These are phyloP conservation scores for Saccostrea glomerata DNA, from an alignment of 1,140 invertebrate species.

Conservation along the genomic window DNA sequence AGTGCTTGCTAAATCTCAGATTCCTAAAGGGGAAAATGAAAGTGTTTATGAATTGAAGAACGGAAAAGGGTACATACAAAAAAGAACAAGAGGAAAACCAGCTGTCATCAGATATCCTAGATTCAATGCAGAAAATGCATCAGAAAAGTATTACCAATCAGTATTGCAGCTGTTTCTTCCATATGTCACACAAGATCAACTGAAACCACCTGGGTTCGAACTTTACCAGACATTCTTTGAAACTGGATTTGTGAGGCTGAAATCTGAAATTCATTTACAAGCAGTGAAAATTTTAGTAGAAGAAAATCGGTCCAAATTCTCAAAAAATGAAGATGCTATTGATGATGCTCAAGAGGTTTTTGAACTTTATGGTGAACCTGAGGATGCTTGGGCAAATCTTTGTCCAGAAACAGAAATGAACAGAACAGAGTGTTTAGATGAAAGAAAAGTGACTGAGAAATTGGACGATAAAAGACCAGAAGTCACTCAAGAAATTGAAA, in stretches of 20 bases:
- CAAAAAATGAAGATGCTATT: not conserved
- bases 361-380: no score
- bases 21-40: no score
- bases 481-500: not conserved
- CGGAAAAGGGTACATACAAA: no score
- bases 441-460: no score
- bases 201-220: conserved; percentile 39
- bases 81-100: no score
- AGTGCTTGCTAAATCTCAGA: no score
- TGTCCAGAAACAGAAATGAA: not conserved
- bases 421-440: not conserved
- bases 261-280: not conserved
- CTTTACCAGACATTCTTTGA: not conserved
- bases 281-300: conserved; percentile 30
- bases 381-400: no score
- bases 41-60: no score
- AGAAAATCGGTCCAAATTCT: not conserved
- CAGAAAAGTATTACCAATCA: no score
- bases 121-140: no score
- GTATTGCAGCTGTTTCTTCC: conserved; percentile 9
- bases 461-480: conserved; percentile 25
- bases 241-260: conserved; percentile 23
- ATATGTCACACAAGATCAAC: conserved; percentile 5
- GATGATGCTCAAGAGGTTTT: not conserved
- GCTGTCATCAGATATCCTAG: no score